phyloP scores from a whole-genome alignment of 2,888 invertebrate species.

The Sinhomidia bicolor region DNA sequence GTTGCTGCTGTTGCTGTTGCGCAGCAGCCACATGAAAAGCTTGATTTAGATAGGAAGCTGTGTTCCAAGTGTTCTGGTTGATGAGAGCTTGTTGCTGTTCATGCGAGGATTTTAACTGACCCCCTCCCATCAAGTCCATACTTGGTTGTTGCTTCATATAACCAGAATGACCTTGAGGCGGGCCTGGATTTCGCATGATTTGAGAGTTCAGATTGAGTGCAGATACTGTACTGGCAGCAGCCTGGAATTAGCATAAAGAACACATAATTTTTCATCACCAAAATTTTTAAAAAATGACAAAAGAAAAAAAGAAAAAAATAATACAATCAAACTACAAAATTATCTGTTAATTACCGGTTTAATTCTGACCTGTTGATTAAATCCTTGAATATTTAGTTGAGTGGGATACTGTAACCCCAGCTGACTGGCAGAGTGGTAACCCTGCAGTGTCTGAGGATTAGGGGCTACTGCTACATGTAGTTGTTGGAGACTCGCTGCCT shows the following conservation, averaged over 20 bases:
- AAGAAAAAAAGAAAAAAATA: not conserved
- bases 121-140: constrained; percentile 65
- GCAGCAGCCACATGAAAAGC: constrained; percentile 64
- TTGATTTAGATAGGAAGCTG: constrained; percentile 67
- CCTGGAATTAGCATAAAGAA: too few relatives aligned
- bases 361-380: constrained; percentile 72
- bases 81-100: constrained; percentile 73
- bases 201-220: constrained; percentile 74
- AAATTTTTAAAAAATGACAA: not conserved
- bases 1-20: constrained; percentile 1
- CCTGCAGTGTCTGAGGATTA: constrained; percentile 74
- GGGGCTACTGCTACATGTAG: constrained; percentile 75
- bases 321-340: not conserved
- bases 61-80: constrained; percentile 74
- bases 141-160: constrained; percentile 69
- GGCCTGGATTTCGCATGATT: constrained; percentile 72
- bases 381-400: constrained; percentile 72
- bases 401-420: constrained; percentile 66
- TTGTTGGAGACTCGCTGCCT: constrained; percentile 72
- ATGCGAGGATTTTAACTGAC: constrained; percentile 72
- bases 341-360: not conserved
- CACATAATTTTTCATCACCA: too few relatives aligned
- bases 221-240: constrained; percentile 76
- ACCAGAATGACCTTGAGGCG: constrained; percentile 63
- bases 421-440: constrained; percentile 72